These are phyloP conservation scores for Hoplodrina blanda DNA, from an alignment of 2,888 invertebrate species.

Conservation along the genomic window DNA sequence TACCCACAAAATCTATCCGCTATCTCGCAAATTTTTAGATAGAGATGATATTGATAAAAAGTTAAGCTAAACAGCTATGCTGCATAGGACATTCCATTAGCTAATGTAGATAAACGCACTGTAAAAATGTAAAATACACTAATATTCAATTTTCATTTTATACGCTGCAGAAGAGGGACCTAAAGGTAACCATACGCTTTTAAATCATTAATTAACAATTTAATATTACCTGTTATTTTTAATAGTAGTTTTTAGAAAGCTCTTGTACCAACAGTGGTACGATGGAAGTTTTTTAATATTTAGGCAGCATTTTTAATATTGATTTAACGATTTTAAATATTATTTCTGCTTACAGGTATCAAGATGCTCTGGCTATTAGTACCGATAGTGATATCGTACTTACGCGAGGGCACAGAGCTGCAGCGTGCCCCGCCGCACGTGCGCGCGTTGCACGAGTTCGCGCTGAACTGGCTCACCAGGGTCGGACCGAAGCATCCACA, in stretches of 20 bases:
- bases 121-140: constrained; percentile 32
- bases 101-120: constrained; percentile 33
- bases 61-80: too few relatives aligned
- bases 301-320: too few relatives aligned
- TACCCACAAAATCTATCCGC: too few relatives aligned
- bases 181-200: constrained; percentile 55
- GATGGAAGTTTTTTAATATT: too few relatives aligned
- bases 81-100: neutral
- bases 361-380: constrained; percentile 97
- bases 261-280: too few relatives aligned
- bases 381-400: constrained; percentile 96
- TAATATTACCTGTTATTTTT: too few relatives aligned
- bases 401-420: constrained; percentile 93
- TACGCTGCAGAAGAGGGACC: constrained; percentile 60
- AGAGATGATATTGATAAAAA: too few relatives aligned
- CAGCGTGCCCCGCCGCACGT: constrained; percentile 89
- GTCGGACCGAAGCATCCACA: constrained; percentile 98
- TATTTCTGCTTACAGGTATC: constrained; percentile 92
- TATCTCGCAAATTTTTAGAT: too few relatives aligned
- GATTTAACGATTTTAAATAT: neutral
- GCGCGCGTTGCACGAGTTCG: constrained; percentile 95
- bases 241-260: too few relatives aligned
- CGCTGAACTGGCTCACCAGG: constrained; percentile 96
- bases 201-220: neutral
- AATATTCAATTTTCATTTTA: constrained; percentile 31